Evolutionary conservation across 1,140 invertebrate genomes (phyloP).

Genomic region (Hylyphantes graminicola): DNA sequence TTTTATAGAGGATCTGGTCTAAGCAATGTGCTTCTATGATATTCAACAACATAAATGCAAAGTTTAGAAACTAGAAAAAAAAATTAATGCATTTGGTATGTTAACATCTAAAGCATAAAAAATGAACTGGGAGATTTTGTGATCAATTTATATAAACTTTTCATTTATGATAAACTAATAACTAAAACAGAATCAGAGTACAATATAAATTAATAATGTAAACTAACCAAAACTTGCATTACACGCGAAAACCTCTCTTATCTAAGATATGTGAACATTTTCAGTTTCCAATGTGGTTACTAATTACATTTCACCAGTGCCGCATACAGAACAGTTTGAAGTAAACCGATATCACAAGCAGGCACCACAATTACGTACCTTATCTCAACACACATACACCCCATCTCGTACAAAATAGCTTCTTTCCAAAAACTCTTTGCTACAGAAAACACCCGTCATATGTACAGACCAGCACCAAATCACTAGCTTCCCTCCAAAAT

Average conservation of each 20-base stretch:
- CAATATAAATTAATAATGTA: not conserved
- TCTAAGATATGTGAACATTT: too few species aligned
- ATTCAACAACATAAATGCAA: too few species aligned
- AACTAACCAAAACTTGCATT: too few species aligned
- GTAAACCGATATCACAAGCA: constrained; percentile 51
- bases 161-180: too few species aligned
- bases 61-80: too few species aligned
- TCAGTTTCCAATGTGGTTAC: not conserved
- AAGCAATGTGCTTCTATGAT: too few species aligned
- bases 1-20: too few species aligned
- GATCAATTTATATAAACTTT: too few species aligned
- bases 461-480: constrained; percentile 56
- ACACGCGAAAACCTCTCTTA: too few species aligned
- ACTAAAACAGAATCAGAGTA: not conserved
- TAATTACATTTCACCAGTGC: not conserved
- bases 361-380: constrained; percentile 47
- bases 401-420: constrained; percentile 54
- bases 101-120: too few species aligned
- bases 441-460: constrained; percentile 39
- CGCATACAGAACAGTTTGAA: constrained; percentile 4
- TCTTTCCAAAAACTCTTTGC: constrained; percentile 37
- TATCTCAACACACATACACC: constrained; percentile 16
- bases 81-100: too few species aligned
- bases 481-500: constrained; percentile 55
- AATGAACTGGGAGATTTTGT: too few species aligned